Base-by-base conservation (phyloP, 2,888 invertebrate genomes). In the Cryptosula pallasiana region DNA sequence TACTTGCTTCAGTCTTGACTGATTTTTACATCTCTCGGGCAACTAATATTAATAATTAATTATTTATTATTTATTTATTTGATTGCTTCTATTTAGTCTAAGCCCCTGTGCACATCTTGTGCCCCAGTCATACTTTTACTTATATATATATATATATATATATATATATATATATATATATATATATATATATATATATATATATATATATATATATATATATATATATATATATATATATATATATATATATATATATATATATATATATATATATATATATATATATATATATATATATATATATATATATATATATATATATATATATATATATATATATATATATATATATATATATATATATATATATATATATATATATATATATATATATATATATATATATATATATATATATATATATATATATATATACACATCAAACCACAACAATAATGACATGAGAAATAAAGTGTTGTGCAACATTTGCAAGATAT, bases 181-280 rank as follows among this genome's bases (percentile, higher is more conserved):
- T 45, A 20, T 45, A 45, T 45, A 45, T 45, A 45, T 20, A 45
- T 45, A 73, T 72, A 73, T 45, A 73, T 73, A 73, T 35, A 73
- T 71, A 57, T 32, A 71, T 73, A 73, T 35, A 73, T 73, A 73
- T 35, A 73, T 73, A 73, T 35, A 73, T 73, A 63, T 35, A 73
- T 71, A 73, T 32, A 71, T 55, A 55, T 35, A 69, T 71, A 72
- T 27, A 72, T 71, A 57, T 35, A 72, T 70, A 71, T 36, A 58
- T 58, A 73, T 36, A 71, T 71, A 71, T 36, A 71, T 63, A 72
- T 36, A 72, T 55, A 72, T 45, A 73, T 55, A 73, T 55, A 72
- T 35, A 72, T 34, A 72, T 29, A 72, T 55, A 72, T 27, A 72
- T 57, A 73, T 55, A 69, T 29, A 54, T 54, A 69, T 55, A 72